phyloP scores from a whole-genome alignment of 2,888 invertebrate genomes.

The Gerris lacustris region DNA sequence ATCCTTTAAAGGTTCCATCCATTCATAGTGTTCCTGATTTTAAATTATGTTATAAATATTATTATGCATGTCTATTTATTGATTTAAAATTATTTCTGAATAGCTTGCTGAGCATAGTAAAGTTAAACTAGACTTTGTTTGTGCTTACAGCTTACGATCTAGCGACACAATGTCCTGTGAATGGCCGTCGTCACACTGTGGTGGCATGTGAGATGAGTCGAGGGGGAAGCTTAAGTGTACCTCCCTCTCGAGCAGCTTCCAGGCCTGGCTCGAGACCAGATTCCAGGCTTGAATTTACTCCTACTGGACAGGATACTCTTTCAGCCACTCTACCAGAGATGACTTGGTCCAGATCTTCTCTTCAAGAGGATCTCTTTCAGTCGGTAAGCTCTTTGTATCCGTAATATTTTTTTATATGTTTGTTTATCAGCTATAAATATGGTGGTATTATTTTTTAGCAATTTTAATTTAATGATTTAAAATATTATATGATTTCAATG shows the following conservation, averaged over 20 bases:
- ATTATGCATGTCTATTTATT: too few species aligned
- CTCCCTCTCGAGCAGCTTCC: slow-evolving; percentile 59
- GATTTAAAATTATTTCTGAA: too few species aligned
- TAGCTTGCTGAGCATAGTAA: too few species aligned
- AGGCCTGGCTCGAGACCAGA: slow-evolving; percentile 39
- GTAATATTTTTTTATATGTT: background rate
- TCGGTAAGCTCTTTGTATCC: slow-evolving; percentile 42
- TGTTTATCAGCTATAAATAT: background rate
- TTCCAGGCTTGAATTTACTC: slow-evolving; percentile 35
- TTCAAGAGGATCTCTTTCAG: slow-evolving; percentile 56
- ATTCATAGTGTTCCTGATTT: too few species aligned
- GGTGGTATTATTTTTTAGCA: too few species aligned
- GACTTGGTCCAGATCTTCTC: slow-evolving; percentile 51
- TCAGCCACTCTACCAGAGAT: slow-evolving; percentile 42
- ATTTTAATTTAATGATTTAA: too few species aligned
- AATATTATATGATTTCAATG: too few species aligned
- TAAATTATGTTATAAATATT: too few species aligned
- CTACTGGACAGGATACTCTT: slow-evolving; percentile 39
- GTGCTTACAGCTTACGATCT: slow-evolving; percentile 57
- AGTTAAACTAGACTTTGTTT: background rate
- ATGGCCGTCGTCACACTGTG: slow-evolving; percentile 54
- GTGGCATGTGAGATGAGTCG: slow-evolving; percentile 44
- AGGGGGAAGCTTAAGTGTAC: slow-evolving; percentile 45
- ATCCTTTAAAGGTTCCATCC: too few species aligned
- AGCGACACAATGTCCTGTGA: slow-evolving; percentile 66